These are phyloP conservation scores for Hoplostethus mediterraneus DNA, from an alignment of 2,797 vertebrate species.

Conservation along the genomic window DNA sequence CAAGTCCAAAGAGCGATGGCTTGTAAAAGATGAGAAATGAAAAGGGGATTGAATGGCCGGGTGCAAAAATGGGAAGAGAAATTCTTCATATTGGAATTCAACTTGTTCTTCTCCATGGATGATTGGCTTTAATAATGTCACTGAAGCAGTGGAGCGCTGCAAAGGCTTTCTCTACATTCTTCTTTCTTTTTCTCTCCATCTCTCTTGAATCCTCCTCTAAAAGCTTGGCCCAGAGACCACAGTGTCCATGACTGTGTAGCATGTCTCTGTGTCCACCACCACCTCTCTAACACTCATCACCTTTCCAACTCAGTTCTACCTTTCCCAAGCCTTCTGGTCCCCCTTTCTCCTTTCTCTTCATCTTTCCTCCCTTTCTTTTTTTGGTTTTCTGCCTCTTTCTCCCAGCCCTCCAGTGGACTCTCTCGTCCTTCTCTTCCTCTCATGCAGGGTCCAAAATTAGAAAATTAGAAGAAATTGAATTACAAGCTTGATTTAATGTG, in stretches of 20 bases:
- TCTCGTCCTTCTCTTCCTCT: background rate
- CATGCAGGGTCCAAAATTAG: background rate
- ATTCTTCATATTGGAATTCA: conserved; percentile 25
- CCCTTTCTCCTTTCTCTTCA: too few relatives aligned
- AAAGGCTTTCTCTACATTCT: background rate
- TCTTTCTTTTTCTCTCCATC: background rate
- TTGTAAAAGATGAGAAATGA: conserved; percentile 7
- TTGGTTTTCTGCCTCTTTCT: background rate
- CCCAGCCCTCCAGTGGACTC: background rate
- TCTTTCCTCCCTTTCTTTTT: background rate
- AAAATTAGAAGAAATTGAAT: too few relatives aligned
- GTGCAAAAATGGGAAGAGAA: conserved; percentile 17
- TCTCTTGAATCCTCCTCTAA: background rate
- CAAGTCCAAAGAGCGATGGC: conserved; percentile 10
- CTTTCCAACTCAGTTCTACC: background rate
- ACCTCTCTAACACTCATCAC: background rate
- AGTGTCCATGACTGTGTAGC: too few relatives aligned
- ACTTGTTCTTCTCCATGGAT: background rate
- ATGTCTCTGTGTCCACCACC: conserved; percentile 9
- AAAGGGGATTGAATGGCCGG: conserved; percentile 13
- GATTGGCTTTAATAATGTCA: conserved; percentile 36
- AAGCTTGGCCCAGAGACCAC: background rate
- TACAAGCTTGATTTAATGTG: too few relatives aligned
- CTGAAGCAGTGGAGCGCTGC: conserved; percentile 6
- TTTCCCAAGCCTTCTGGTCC: too few relatives aligned